A percentile compares a stretch with the other conserved stretches of the same genome.
Evolutionary conservation across 2,797 vertebrate species (phyloP).

Genomic region (Onychomys arenicola): DNA sequence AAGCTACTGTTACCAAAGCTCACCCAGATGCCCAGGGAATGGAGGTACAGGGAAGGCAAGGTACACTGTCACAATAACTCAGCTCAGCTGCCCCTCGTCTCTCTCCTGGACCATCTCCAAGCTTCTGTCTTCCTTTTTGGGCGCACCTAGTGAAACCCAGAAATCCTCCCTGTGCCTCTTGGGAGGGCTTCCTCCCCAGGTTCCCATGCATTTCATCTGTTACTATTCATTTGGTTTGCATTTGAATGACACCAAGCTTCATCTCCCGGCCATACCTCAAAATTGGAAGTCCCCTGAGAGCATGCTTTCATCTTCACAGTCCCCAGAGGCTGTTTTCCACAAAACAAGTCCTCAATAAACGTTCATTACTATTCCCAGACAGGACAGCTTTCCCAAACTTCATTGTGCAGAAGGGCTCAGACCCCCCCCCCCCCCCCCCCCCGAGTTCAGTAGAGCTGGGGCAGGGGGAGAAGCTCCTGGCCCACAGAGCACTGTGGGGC

Average conservation of each 20-base stretch:
- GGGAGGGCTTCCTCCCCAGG: not conserved
- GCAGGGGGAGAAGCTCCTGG: not conserved
- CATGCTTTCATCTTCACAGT: not conserved
- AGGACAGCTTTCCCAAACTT: not conserved
- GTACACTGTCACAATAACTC: not conserved
- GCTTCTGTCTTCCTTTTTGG: not conserved
- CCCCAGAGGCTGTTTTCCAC: not conserved
- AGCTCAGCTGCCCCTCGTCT: not conserved
- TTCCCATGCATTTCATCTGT: not conserved
- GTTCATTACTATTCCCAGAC: not conserved
- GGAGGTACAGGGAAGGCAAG: not conserved
- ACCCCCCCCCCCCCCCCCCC: too few species aligned
- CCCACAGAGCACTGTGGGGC: accelerated
- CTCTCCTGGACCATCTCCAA: not conserved
- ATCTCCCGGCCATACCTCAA: not conserved
- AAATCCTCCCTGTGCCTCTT: not conserved
- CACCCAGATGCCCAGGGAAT: not conserved
- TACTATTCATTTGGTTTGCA: not conserved
- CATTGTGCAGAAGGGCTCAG: not conserved
- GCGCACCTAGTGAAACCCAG: not conserved
- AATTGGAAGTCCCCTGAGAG: not conserved
- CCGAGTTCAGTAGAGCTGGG: not conserved
- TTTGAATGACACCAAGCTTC: not conserved
- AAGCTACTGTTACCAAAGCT: not conserved
- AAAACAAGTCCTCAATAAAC: not conserved